These are phyloP conservation scores for Lasioglossum marginatum DNA, from an alignment of 2,888 invertebrate genomes.

Conservation along the genomic window DNA sequence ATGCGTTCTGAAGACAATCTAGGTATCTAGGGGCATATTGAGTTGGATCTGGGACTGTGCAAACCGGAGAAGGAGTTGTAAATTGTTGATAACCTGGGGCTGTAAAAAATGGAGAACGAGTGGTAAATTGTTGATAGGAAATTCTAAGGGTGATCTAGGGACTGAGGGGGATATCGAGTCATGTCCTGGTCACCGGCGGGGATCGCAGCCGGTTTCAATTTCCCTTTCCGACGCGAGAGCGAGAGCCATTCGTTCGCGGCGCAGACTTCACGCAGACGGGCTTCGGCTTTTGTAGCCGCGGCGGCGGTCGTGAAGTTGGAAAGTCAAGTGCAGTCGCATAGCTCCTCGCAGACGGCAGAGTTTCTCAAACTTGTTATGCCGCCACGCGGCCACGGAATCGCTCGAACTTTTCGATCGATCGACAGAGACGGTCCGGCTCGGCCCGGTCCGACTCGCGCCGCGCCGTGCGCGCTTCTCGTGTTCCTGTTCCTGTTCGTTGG, in stretches of 20 bases:
- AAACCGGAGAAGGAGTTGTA: background rate
- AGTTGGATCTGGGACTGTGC: too few species aligned
- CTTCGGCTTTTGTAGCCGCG: constrained; percentile 61
- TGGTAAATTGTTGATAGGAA: background rate
- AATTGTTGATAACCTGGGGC: background rate
- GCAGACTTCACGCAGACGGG: constrained; percentile 58
- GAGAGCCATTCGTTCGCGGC: constrained; percentile 25
- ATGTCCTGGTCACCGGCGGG: background rate
- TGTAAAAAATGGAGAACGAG: background rate
- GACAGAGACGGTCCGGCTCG: background rate
- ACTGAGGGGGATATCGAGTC: background rate
- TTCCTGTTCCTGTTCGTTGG: background rate
- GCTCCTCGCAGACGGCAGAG: constrained; percentile 70
- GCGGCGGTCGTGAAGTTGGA: constrained; percentile 68
- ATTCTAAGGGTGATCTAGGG: background rate
- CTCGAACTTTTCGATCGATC: constrained; percentile 66
- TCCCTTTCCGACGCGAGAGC: constrained; percentile 49
- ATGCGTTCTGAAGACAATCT: too few species aligned
- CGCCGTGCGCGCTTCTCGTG: background rate
- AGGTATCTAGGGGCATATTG: too few species aligned
- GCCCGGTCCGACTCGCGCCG: background rate
- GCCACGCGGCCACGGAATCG: constrained; percentile 33
- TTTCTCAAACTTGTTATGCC: constrained; percentile 68
- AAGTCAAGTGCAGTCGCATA: constrained; percentile 73
- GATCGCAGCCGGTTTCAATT: constrained; percentile 49